phyloP scores from a whole-genome alignment of 1,140 invertebrate genomes.

The Nymphalis io region DNA sequence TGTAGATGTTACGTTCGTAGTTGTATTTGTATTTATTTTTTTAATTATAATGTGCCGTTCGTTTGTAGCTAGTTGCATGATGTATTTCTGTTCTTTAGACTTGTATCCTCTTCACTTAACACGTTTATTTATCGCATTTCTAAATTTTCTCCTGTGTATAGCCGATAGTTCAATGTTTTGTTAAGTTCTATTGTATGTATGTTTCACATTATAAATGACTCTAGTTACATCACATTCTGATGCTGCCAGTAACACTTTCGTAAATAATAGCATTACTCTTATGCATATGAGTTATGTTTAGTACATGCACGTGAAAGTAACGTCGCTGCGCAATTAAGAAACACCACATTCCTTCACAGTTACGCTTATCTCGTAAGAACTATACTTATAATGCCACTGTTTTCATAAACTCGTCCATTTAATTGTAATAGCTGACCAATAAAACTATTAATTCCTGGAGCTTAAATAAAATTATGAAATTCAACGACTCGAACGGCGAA shows the following conservation, averaged over 20 bases:
- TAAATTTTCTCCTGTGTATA: background rate
- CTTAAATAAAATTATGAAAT: background rate
- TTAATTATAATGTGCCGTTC: constrained; percentile 4
- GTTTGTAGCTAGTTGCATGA: constrained; percentile 4
- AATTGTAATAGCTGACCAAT: constrained; percentile 7
- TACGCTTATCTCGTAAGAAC: constrained; percentile 49
- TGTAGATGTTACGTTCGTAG: background rate
- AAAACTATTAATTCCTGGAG: background rate
- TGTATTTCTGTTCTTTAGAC: background rate
- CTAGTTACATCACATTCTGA: constrained; percentile 39
- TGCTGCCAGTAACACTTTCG: constrained; percentile 41
- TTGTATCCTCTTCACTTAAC: background rate
- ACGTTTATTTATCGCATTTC: background rate
- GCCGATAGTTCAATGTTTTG: background rate
- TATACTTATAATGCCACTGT: constrained; percentile 27
- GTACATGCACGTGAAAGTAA: constrained; percentile 44
- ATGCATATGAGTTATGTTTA: constrained; percentile 50
- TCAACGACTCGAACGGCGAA: background rate
- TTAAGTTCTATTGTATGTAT: background rate
- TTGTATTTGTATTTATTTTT: background rate
- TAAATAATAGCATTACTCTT: constrained; percentile 41
- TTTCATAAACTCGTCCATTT: constrained; percentile 28
- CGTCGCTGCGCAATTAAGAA: constrained; percentile 36
- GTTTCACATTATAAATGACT: constrained; percentile 30
- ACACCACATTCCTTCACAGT: constrained; percentile 47